A percentile compares a stretch with the other conserved stretches of the same genome.
Evolutionary conservation across 2,113 vertebrate species (phyloP).

Genomic region (Alethe castanea): DNA sequence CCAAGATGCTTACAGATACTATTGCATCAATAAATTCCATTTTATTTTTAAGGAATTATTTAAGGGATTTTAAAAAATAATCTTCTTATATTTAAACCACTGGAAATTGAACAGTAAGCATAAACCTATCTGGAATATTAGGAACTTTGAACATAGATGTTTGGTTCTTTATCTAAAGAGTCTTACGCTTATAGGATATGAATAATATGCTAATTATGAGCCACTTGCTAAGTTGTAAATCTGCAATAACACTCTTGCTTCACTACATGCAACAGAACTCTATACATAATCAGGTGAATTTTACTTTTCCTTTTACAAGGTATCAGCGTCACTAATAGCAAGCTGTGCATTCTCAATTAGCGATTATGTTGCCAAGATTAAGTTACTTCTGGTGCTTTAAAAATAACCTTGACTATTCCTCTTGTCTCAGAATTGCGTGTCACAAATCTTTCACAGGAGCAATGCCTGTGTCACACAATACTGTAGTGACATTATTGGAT

Average conservation of each 20-base stretch:
- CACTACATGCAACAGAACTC: not conserved
- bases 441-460: not conserved
- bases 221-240: constrained; percentile 5
- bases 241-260: not conserved
- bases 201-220: constrained; percentile 8
- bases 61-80: not conserved
- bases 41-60: constrained; percentile 11
- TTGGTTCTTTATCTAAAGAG: not conserved
- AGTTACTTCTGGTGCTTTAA: constrained; percentile 39
- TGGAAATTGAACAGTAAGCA: not conserved
- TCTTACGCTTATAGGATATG: not conserved
- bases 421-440: not conserved
- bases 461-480: not conserved
- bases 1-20: not conserved
- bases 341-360: not conserved
- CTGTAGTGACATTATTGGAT: not conserved
- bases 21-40: not conserved
- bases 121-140: not conserved
- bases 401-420: constrained; percentile 31
- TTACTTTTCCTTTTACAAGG: constrained; percentile 7
- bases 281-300: constrained; percentile 46
- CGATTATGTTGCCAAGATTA: not conserved
- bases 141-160: not conserved
- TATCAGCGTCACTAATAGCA: constrained; percentile 49
- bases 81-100: not conserved